Conservation (phyloP, 2,797 vertebrate species). For the Melanotaenia nigrans region DNA sequence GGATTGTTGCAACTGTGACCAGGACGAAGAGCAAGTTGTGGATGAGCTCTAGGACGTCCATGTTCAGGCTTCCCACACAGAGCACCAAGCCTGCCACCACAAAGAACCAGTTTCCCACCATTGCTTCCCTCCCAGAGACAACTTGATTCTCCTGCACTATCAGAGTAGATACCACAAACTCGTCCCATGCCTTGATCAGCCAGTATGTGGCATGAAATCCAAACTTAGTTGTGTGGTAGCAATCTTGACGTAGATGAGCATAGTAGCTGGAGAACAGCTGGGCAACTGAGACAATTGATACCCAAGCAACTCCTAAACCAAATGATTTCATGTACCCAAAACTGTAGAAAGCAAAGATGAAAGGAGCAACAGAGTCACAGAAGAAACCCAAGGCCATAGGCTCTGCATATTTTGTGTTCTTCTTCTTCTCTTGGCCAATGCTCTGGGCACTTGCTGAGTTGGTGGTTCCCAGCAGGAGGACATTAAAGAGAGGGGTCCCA, state of each 20-base stretch:
- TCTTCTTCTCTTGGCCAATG: conserved; percentile 87
- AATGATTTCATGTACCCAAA: conserved; percentile 86
- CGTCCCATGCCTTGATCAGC: conserved; percentile 90
- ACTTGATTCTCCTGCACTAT: conserved; percentile 33
- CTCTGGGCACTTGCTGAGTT: conserved; percentile 79
- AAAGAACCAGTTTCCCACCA: conserved; percentile 92
- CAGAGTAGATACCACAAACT: conserved; percentile 80
- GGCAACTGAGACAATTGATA: conserved; percentile 85
- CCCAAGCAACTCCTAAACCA: conserved; percentile 83
- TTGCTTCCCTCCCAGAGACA: conserved; percentile 68
- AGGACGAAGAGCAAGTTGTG: conserved; percentile 86
- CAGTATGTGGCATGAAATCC: conserved; percentile 87
- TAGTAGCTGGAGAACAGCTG: conserved; percentile 90
- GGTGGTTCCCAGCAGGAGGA: conserved; percentile 85
- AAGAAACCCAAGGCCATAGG: conserved; percentile 90
- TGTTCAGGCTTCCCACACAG: conserved; percentile 83
- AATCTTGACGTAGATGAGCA: conserved; percentile 85
- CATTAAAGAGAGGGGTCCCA: conserved; percentile 90
- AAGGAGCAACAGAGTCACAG: conserved; percentile 85
- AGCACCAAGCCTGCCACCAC: conserved; percentile 81
- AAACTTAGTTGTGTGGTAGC: conserved; percentile 88
- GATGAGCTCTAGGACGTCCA: conserved; percentile 84
- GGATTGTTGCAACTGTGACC: conserved; percentile 83
- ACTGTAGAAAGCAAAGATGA: conserved; percentile 88
- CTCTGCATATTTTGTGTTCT: conserved; percentile 92